Evolutionary conservation across 53 echinoderm and acorn worm species (phyloP).

Genomic region (Zoroaster sp.): DNA sequence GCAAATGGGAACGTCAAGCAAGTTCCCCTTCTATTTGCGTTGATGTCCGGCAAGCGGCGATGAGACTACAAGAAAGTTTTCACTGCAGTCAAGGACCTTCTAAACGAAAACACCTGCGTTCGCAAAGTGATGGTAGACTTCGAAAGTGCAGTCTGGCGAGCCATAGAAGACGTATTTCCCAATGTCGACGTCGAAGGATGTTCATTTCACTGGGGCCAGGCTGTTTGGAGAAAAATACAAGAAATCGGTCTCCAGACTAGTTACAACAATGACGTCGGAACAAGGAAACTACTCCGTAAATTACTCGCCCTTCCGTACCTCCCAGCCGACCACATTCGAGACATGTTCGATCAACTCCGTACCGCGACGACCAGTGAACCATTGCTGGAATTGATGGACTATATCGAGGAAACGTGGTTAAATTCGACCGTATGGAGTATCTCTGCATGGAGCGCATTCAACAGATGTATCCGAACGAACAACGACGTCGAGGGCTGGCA

Average conservation of each 20-base stretch:
- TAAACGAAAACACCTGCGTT: neutral
- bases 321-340: slow-evolving; percentile 17
- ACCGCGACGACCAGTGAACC: slow-evolving; percentile 5
- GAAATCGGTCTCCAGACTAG: slow-evolving; percentile 23
- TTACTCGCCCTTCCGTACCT: slow-evolving; percentile 59
- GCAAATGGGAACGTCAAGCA: slow-evolving; percentile 20
- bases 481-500: slow-evolving; percentile 53
- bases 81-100: neutral
- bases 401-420: slow-evolving; percentile 36
- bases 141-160: slow-evolving; percentile 51
- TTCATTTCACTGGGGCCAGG: slow-evolving; percentile 54
- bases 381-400: neutral
- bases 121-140: slow-evolving; percentile 39
- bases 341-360: slow-evolving; percentile 19
- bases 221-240: slow-evolving; percentile 49
- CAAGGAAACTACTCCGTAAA: neutral
- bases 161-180: slow-evolving; percentile 21
- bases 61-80: slow-evolving; percentile 51
- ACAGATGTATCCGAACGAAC: slow-evolving; percentile 25
- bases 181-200: slow-evolving; percentile 29
- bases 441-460: slow-evolving; percentile 25
- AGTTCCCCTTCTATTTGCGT: slow-evolving; percentile 45
- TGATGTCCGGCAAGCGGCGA: slow-evolving; percentile 38
- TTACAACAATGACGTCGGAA: neutral
- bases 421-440: slow-evolving; percentile 5